Conservation (phyloP, 2,888 invertebrate genomes). For the Stratiomys singularior region DNA sequence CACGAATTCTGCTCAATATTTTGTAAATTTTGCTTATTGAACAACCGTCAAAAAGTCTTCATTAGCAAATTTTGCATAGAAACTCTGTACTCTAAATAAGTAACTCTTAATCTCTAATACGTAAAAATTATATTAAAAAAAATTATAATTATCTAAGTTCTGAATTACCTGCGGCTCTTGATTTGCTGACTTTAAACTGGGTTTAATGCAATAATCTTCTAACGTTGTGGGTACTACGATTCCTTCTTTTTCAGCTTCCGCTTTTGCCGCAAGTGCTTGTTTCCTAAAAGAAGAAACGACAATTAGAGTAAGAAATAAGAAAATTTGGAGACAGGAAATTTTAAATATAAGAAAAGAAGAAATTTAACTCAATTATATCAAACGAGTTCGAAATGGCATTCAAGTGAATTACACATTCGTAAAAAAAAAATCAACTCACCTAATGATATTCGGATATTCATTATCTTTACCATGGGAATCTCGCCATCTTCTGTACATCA, state of each 20-base stretch:
- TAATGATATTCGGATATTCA: constrained; percentile 99
- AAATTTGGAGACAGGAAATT: background rate
- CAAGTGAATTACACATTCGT: background rate
- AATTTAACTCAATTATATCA: background rate
- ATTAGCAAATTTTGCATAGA: too few relatives aligned
- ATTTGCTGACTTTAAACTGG: constrained; percentile 86
- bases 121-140: too few relatives aligned
- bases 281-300: constrained; percentile 72
- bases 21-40: too few relatives aligned
- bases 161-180: constrained; percentile 73
- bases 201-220: constrained; percentile 98
- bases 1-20: too few relatives aligned
- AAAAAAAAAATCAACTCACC: constrained; percentile 68
- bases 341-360: background rate
- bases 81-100: too few relatives aligned
- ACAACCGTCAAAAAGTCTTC: too few relatives aligned
- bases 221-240: constrained; percentile 96
- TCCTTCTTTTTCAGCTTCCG: constrained; percentile 96
- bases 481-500: constrained; percentile 99
- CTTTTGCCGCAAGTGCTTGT: constrained; percentile 94
- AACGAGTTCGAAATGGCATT: background rate
- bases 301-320: background rate
- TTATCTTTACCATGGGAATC: constrained; percentile 98
- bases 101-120: too few relatives aligned
- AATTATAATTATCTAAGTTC: too few relatives aligned